Evolutionary conservation across 2,113 vertebrate species (phyloP).

Genomic region (Corythornis vintsioides): DNA sequence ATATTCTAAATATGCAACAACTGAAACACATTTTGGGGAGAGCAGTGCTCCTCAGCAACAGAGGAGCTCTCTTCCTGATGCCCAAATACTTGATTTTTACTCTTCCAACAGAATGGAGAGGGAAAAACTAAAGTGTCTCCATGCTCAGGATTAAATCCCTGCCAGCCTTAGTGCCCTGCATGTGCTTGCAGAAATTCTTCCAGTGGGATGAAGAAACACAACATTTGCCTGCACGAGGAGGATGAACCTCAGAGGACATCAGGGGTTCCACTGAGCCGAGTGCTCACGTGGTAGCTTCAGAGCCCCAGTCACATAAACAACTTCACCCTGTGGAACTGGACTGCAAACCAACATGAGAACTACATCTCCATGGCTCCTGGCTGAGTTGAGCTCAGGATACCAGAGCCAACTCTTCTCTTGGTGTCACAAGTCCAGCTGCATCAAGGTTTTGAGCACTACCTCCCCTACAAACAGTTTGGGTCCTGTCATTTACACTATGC

Average conservation of each 20-base stretch:
- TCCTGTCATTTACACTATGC: background rate
- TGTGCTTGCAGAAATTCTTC: constrained; percentile 53
- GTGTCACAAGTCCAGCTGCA: background rate
- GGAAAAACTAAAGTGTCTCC: constrained; percentile 39
- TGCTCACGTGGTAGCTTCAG: background rate
- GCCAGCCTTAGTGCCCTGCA: constrained; percentile 52
- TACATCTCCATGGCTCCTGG: background rate
- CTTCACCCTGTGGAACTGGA: constrained; percentile 25
- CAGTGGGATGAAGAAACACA: constrained; percentile 60
- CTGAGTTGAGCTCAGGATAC: background rate
- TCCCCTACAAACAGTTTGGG: background rate
- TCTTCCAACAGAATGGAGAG: constrained; percentile 19
- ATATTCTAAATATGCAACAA: constrained; percentile 12
- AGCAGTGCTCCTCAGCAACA: constrained; percentile 12
- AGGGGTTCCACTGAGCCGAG: constrained; percentile 53
- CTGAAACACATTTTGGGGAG: constrained; percentile 1
- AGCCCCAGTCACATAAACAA: constrained; percentile 23
- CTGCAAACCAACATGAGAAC: background rate
- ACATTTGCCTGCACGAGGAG: constrained; percentile 17
- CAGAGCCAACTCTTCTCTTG: accelerated
- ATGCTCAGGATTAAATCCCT: constrained; percentile 62
- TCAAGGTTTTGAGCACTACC: background rate
- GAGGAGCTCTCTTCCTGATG: constrained; percentile 19
- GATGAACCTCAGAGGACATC: constrained; percentile 46
- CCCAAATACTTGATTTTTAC: constrained; percentile 38